Conservation (phyloP, 2,113 vertebrate species). For the Numida meleagris region DNA sequence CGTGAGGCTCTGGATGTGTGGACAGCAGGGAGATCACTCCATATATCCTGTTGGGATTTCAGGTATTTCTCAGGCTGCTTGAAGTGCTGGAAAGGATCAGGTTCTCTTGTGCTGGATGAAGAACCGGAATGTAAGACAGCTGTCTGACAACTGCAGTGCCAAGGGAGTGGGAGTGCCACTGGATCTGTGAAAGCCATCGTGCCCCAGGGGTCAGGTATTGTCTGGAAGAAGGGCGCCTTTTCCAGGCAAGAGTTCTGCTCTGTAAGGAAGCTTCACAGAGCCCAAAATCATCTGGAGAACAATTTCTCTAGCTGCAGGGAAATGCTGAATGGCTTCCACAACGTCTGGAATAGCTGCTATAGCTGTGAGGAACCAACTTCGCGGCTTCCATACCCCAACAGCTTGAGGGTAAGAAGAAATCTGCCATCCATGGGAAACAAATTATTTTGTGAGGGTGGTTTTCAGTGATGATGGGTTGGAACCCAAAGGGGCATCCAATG, state of each 20-base stretch:
- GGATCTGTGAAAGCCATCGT: neutral
- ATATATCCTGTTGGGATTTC: neutral
- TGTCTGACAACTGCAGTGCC: neutral
- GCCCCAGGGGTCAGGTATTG: fast-evolving
- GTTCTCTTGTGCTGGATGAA: neutral
- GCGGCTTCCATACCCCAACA: neutral
- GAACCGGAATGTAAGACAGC: fast-evolving
- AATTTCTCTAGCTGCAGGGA: neutral
- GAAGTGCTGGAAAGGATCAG: fast-evolving
- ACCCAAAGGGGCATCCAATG: no score
- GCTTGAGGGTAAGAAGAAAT: neutral
- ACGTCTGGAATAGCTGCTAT: neutral
- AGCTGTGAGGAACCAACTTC: neutral
- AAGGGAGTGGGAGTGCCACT: neutral
- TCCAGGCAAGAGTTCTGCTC: neutral
- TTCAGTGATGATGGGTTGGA: neutral
- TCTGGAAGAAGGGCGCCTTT: neutral
- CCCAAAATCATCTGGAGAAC: neutral
- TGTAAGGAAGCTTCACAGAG: neutral
- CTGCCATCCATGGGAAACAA: neutral
- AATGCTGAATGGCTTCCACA: neutral
- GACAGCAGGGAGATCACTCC: neutral
- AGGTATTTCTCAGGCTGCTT: no score
- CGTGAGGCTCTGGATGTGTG: fast-evolving
- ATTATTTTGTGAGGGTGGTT: neutral